A percentile compares a stretch with the other conserved stretches of the same genome.
These are phyloP conservation scores for Synanthedon vespiformis DNA, from an alignment of 2,888 invertebrate species.

Conservation along the genomic window DNA sequence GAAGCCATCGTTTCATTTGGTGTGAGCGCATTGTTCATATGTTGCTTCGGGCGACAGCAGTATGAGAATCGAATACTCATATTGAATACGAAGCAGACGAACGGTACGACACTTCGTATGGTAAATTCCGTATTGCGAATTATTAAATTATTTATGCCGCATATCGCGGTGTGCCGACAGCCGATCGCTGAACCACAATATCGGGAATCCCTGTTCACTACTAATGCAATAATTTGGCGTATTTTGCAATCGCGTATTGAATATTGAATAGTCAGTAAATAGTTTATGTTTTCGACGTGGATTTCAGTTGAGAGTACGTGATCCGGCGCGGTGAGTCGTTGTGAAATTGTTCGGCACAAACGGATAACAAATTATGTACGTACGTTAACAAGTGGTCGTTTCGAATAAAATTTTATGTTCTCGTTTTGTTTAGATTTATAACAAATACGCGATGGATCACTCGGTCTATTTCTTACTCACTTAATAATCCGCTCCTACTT, in stretches of 20 bases:
- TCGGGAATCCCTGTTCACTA: constrained; percentile 68
- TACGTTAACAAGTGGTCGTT: constrained; percentile 58
- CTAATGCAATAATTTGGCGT: constrained; percentile 72
- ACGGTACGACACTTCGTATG: constrained; percentile 67
- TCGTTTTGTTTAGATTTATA: constrained; percentile 51
- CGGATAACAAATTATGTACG: constrained; percentile 28
- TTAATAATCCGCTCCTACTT: too few relatives aligned
- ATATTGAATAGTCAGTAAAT: constrained; percentile 68
- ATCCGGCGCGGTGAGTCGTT: constrained; percentile 47
- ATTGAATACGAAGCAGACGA: constrained; percentile 66
- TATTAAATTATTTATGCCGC: constrained; percentile 71
- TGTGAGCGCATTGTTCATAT: constrained; percentile 35
- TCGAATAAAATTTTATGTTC: constrained; percentile 52
- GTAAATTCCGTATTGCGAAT: constrained; percentile 70
- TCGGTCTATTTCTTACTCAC: constrained; percentile 11
- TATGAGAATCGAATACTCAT: constrained; percentile 71
- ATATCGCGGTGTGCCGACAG: constrained; percentile 56
- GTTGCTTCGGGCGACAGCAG: constrained; percentile 64
- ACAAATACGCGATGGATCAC: constrained; percentile 36
- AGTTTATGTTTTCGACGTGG: constrained; percentile 66
- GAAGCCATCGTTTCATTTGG: constrained; percentile 44
- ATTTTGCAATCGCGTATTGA: constrained; percentile 70
- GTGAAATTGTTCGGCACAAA: constrained; percentile 56
- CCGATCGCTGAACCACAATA: constrained; percentile 68
- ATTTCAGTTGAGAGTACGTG: constrained; percentile 49